Evolutionary conservation across 2,888 invertebrate genomes (phyloP).

Genomic region (Lamproptera curius): DNA sequence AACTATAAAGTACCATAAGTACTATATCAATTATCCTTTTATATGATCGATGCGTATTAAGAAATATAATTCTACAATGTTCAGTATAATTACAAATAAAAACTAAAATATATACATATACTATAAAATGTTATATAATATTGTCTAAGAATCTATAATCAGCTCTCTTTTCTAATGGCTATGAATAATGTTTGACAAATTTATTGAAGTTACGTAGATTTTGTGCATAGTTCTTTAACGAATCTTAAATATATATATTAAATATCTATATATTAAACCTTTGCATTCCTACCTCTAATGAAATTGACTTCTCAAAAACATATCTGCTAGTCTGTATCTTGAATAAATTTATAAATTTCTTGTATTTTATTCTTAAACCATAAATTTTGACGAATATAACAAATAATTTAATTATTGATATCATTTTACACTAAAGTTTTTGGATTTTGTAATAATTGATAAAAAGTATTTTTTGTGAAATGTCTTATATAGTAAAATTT

Average conservation of each 20-base stretch:
- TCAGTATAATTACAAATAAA: too few species aligned
- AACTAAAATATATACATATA: too few species aligned
- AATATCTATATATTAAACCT: not conserved
- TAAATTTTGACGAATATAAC: not conserved
- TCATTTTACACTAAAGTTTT: not conserved
- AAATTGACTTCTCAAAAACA: slow-evolving; percentile 8
- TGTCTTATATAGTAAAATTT: not conserved
- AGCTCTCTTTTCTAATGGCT: too few species aligned
- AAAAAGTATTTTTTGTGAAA: not conserved
- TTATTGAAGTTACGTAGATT: not conserved
- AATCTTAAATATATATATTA: slow-evolving; percentile 19
- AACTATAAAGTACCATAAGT: too few species aligned
- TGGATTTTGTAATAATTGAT: not conserved
- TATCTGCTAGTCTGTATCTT: slow-evolving; percentile 9
- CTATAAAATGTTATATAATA: too few species aligned
- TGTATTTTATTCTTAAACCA: not conserved
- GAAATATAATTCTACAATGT: too few species aligned
- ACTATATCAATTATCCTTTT: too few species aligned
- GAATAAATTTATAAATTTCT: slow-evolving; percentile 4
- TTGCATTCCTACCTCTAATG: too few species aligned
- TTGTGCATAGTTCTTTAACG: slow-evolving; percentile 20
- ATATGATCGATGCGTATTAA: too few species aligned
- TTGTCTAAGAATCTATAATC: too few species aligned
- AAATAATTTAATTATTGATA: not conserved
- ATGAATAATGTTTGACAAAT: not conserved